Conservation (phyloP, 2,888 invertebrate genomes). For the Caenorhabditis sinica region DNA sequence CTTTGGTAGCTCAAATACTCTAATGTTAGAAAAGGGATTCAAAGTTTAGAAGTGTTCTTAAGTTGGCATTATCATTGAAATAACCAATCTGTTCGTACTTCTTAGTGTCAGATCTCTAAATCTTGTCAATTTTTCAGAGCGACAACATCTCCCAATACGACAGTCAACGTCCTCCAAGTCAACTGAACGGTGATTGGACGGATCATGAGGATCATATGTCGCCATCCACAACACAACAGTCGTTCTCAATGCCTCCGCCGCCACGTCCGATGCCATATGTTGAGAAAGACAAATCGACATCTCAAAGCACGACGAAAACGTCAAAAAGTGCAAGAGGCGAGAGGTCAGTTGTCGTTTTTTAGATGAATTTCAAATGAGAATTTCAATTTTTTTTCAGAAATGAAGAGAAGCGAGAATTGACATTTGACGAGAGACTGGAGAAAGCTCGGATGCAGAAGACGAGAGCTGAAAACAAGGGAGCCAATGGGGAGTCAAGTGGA, state of each 20-base stretch:
- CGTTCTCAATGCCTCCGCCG: background rate
- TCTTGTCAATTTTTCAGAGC: conserved; percentile 21
- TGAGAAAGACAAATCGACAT: conserved; percentile 13
- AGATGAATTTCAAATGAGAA: conserved; percentile 16
- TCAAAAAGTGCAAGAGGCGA: conserved; percentile 48
- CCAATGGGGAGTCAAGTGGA: conserved; percentile 1
- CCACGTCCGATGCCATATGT: conserved; percentile 12
- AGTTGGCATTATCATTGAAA: no score
- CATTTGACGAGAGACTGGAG: conserved; percentile 75
- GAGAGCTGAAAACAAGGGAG: conserved; percentile 64
- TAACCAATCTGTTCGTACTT: no score
- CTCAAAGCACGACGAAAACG: conserved; percentile 40
- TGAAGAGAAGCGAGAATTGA: conserved; percentile 68
- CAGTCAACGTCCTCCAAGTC: conserved; percentile 34
- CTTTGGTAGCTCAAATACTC: no score
- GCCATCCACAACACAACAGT: conserved; percentile 46
- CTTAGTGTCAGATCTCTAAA: background rate
- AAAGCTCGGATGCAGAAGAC: conserved; percentile 72
- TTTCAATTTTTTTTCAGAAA: conserved; percentile 11
- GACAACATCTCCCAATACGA: conserved; percentile 51
- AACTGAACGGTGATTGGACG: conserved; percentile 53
- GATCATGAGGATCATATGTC: conserved; percentile 54
- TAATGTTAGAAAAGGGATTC: no score
- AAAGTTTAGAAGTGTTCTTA: no score
- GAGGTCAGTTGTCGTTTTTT: conserved; percentile 22